Evolutionary conservation across 1,140 invertebrate species (phyloP), one percentile per base, ranked within the genome.

Genomic region (Bathynomus jamesi): DNA sequence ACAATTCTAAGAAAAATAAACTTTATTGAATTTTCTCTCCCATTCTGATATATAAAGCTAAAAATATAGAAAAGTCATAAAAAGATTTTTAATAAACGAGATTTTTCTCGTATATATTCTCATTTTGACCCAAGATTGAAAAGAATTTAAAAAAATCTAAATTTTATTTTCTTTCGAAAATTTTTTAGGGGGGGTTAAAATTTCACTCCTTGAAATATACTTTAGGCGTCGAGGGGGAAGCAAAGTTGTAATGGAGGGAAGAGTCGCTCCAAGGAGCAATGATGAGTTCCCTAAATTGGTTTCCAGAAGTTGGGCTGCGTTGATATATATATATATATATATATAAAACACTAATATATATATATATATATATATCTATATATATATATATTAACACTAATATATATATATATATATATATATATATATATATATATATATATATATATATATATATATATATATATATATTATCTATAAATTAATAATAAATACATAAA

Each of bases 361-460:
- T 40, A 40, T 40, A 40, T 40, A 40, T 40, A 40, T 40, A 40
- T 40, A 40, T 40, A 40, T 40, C 7, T 40, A 40, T 40, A 40
- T 40, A 40, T 40, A 40, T 40, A 30, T 27, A 2, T 2, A 30
- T n/a, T n/a, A n/a, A 65, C 13, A 65, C 1, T 7, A 7, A 0
- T 28, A 28, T 67, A 31, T 31, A 32, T 66, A 31, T 66, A 32
- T 29, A 31, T 66, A 32, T 31, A 66, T 31, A 32, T 46, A 67
- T 67, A 32, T 67, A 67, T 32, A 67, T 40, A 67, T 67, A 67
- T 24, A 67, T 67, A 67, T 67, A 67, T 67, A 67, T 63, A 70
- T 70, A 63, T 64, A 70, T 63, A 63, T 70, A 64, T 70, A 70
- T 63, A 70, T 31, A 63, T 70, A 70, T 63, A 69, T 69, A 69